These are phyloP conservation scores for Polypedilum vanderplanki DNA, from an alignment of 1,140 invertebrate genomes.

Conservation along the genomic window DNA sequence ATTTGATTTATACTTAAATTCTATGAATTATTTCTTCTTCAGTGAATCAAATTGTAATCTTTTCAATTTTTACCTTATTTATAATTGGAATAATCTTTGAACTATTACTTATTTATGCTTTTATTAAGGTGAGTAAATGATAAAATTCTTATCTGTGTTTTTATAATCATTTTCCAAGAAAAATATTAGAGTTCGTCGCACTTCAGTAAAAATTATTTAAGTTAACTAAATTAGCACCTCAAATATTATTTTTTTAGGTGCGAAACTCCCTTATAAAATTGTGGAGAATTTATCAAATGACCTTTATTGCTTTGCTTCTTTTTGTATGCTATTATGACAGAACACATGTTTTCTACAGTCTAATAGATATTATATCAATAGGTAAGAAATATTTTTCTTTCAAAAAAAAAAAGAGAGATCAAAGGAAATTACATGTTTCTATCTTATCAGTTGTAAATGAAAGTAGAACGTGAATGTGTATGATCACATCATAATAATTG, in stretches of 20 bases:
- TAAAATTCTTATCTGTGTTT: background rate
- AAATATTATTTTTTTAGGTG: background rate
- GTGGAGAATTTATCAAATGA: constrained; percentile 21
- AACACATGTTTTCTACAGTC: background rate
- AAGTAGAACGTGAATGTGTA: no score
- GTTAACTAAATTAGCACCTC: background rate
- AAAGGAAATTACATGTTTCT: no score
- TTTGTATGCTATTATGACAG: background rate
- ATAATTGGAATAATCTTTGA: background rate
- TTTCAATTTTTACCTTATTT: background rate
- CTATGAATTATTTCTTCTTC: background rate
- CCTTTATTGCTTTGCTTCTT: background rate
- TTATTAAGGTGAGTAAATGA: background rate
- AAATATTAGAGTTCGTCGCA: no score
- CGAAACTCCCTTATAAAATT: background rate
- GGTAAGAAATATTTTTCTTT: background rate
- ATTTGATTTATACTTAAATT: background rate
- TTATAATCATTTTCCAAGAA: no score
- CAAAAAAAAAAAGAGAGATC: no score
- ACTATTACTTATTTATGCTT: background rate
- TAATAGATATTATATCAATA: background rate
- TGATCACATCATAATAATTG: background rate
- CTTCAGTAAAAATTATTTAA: background rate
- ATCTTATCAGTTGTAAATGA: no score
- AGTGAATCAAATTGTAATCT: background rate